phyloP scores from a whole-genome alignment of 2,113 vertebrate species.

The Festucalex cinctus region DNA sequence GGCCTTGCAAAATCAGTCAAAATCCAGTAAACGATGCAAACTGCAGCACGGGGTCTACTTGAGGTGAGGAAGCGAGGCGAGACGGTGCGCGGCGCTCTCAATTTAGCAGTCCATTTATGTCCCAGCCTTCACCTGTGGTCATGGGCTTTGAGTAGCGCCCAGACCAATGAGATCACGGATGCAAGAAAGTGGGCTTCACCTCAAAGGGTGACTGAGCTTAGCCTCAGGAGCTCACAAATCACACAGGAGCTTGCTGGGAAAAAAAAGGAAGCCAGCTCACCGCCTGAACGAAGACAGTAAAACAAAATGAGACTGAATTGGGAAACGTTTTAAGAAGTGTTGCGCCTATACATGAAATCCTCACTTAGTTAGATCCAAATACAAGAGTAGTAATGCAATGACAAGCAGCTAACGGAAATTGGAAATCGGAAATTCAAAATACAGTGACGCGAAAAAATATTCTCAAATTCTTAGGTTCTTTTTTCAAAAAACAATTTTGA shows the following conservation, averaged over 20 bases:
- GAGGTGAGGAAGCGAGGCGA: background rate
- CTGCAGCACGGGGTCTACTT: too few relatives aligned
- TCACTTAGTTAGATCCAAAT: background rate
- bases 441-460: too few relatives aligned
- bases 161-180: background rate
- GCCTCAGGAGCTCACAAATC: background rate
- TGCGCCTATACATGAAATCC: background rate
- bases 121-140: slow-evolving; percentile 2
- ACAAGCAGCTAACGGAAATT: background rate
- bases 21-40: too few relatives aligned
- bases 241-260: background rate
- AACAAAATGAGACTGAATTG: background rate
- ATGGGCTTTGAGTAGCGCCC: background rate
- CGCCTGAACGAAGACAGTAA: background rate
- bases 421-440: background rate
- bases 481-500: too few relatives aligned
- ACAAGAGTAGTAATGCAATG: background rate
- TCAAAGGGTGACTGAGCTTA: slow-evolving; percentile 1
- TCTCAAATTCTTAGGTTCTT: too few relatives aligned
- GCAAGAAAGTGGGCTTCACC: background rate
- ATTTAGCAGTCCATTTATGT: slow-evolving; percentile 5
- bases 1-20: too few relatives aligned
- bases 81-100: background rate
- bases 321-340: background rate
- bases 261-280: background rate